Base-by-base conservation (phyloP, 2,113 vertebrate species). In the Pluvialis apricaria region DNA sequence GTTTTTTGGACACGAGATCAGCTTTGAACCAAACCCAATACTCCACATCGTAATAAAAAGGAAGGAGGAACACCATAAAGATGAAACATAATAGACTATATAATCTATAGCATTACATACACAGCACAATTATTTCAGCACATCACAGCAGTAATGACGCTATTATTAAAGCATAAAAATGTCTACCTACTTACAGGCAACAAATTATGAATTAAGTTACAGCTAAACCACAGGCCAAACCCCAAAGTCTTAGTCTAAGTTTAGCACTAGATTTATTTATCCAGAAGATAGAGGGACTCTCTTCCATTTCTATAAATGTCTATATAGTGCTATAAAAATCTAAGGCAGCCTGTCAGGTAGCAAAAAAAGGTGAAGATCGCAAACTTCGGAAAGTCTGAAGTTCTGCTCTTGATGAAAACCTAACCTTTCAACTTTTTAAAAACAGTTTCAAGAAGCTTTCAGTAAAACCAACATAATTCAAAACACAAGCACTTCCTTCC, bases 71-170 rank as follows among this genome's bases (percentile, higher is more conserved):
- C 6, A 4, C 12, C 69, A 47, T 6, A 38, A n/a, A 38, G 42
- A 40, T 14, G 4, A 24, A 79, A 28, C 38, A 13, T 3, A 65
- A 54, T 2, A 16, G n/a, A 58, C 36, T 36, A 1, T 18, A 2
- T 25, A 65, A 26, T 2, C 80, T 47, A 21, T 1, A 10, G 57
- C 31, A 13, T 8, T 20, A 9, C 18, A 5, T 2, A 9, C 0
- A 16, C 16, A n/a, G 19, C 24, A 8, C 42, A n/a, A 8, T 40
- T n/a, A 69, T 31, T 51, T 42, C 58, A 32, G 51, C 65, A 22
- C 31, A 19, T 31, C 25, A 10, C 77, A 55, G 49, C 29, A 57
- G 52, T 6, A 44, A n/a, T 0, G 40, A 66, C 8, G 29, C 19
- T 22, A 31, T 2, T 16, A 25, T 5, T 8, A 44, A 54, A 44